Base-by-base conservation (phyloP, 2,888 invertebrate genomes). In the Lepidocyrtinus sp. region DNA sequence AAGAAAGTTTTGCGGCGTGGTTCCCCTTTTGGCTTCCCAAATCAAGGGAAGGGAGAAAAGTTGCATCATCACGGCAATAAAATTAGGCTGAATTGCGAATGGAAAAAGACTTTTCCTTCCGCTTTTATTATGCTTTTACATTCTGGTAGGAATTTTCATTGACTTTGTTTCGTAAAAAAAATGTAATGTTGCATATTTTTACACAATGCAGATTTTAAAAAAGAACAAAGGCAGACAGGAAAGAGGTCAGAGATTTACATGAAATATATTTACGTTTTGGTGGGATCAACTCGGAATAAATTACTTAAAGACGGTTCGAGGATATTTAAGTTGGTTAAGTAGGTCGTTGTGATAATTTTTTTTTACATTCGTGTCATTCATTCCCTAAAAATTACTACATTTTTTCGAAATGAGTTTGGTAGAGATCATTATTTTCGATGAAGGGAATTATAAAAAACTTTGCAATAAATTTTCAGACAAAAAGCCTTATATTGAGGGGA, bases 61-160 rank as follows among this genome's bases (percentile, higher is more conserved):
- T 50, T 50, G 50, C 50, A 50, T 50, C 50, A 50, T 50, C 50
- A 50, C 50, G 15, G 50, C 50, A 50, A 50, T 50, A 50, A 50
- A 50, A 50, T 50, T 50, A 50, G 50, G 50, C 50, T 50, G 50
- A 50, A 17, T 50, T n/a, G 50, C 17, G 15, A 50, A 50, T 50
- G 50, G 50, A 15, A 50, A 50, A 50, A 50, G 50, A 50, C 50
- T 50, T 15, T 50, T 50, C 50, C 50, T 50, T 50, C 50, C 50
- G 50, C n/a, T 50, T 50, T 50, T 50, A 50, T 50, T 50, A 17
- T 50, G 50, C 50, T 12, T 50, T 50, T 50, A 2, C 50, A 50
- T 36, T 36, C 12, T 12, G 50, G 5, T 15, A 50, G 50, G 50
- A 50, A 7, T 50, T 50, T 50, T 50, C 17, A 50, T 50, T 50